Percentiles rank a stretch among this genome's conserved stretches.
phyloP scores from a whole-genome alignment of 2,888 invertebrate genomes.

The Clusia tigrina region DNA sequence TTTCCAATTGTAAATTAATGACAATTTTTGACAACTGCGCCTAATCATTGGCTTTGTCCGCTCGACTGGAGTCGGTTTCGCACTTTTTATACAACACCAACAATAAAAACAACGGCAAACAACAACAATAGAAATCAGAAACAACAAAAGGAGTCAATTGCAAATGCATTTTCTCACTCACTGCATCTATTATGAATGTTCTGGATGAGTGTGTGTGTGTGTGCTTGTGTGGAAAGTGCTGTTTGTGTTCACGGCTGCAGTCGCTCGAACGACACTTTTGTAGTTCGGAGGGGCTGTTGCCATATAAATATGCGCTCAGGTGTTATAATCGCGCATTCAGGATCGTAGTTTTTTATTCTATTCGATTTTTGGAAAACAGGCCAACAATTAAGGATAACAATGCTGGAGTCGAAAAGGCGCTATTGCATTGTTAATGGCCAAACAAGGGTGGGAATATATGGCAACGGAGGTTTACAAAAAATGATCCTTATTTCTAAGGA shows the following conservation, averaged over 20 bases:
- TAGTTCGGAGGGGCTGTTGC: background rate
- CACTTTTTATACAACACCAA: conserved; percentile 42
- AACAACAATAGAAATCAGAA: no score
- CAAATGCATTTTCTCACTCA: conserved; percentile 49
- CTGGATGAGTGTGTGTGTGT: conserved; percentile 15
- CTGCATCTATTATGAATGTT: conserved; percentile 38
- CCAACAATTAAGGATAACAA: conserved; percentile 7
- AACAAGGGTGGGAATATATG: background rate
- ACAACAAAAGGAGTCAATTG: conserved; percentile 43
- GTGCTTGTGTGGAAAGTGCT: background rate
- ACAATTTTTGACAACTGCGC: conserved; percentile 18
- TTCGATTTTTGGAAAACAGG: background rate
- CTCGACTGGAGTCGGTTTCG: conserved; percentile 47
- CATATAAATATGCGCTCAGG: conserved; percentile 18
- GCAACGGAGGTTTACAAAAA: no score
- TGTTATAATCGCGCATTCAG: conserved; percentile 18
- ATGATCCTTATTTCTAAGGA: conserved; percentile 44
- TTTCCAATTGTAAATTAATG: conserved; percentile 31
- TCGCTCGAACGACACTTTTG: conserved; percentile 8
- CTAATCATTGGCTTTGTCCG: conserved; percentile 36
- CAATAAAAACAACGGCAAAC: no score
- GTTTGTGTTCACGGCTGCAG: conserved; percentile 9
- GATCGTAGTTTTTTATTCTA: background rate
- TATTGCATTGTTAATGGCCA: conserved; percentile 13
- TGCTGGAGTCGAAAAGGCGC: conserved; percentile 25